Base-by-base conservation (phyloP, 2,888 invertebrate species). In the Lasioglossum zephyrum region DNA sequence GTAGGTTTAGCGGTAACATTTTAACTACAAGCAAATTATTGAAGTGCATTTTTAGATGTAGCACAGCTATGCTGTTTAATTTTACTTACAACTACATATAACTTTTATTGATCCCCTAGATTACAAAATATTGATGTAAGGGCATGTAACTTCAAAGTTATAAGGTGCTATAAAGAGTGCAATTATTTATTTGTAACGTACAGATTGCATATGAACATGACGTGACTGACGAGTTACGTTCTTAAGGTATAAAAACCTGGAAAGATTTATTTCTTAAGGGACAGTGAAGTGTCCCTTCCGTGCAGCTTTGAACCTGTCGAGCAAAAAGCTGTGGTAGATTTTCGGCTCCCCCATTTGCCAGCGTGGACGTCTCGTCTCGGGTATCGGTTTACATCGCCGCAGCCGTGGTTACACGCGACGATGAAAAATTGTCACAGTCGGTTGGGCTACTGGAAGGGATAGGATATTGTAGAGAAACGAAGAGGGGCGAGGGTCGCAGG, bases 341-440 rank as follows among this genome's bases (percentile, higher is more conserved):
- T 66, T 49, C 39, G 83, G 77, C 47, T n/a, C 13, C 16, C 18
- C 13, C 22, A 39, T 4, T 16, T 53, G 49, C 41, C 47, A 66
- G 63, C 70, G 53, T 22, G 44, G 63, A 63, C 39, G 36, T 18
- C 8, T 66, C 13, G 53, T 44, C 18, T 73, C 22, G 72, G 22
- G 31, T 53, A 78, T 87, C 79, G 63, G 72, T 82, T 89, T 72
- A 79, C 82, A 63, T 60, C 82, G 49, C 9, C 60, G 70, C 47
- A 79, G 73, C 77, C 69, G 44, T 78, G 63, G 76, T 63, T 22
- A 79, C 77, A 44, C 73, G 72, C 63, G 26, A 74, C 73, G 73
- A 80, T 75, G 90, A 88, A 85, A 87, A 89, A 80, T 83, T 79
- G 79, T 86, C 86, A 82, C 87, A 84, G 76, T 80, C 49, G 82